Base-by-base conservation (phyloP, 2,888 invertebrate species). In the Apoda limacodes region DNA sequence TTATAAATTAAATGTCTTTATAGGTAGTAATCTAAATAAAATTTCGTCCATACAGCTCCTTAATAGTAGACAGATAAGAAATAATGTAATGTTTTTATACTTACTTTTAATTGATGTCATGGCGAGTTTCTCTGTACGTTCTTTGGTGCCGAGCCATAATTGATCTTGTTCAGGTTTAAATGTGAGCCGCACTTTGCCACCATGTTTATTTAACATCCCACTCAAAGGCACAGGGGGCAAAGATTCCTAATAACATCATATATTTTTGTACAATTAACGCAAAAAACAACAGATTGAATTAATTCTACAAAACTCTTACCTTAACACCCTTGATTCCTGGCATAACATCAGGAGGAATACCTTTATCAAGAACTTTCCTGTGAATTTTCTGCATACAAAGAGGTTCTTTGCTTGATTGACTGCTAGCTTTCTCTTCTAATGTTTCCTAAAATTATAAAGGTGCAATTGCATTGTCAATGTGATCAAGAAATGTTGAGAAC, bases 161-260 rank as follows among this genome's bases (percentile, higher is more conserved):
- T 95, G 92, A 61, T 95, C 95, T 45, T 86, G 84, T 62, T 95
- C 95, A 51, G 95, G 82, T 82, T 95, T 95, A 66, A 95, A 95
- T 25, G 95, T 95, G 37, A 95, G 84, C 48, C 95, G 82, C 30
- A 95, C 92, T 83, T 94, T 95, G 3, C 92, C 92, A 9, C 94
- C 93, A 37, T 88, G 86, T 61, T 93, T 93, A 66, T 94, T 95
- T 57, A 95, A 78, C 95, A 95, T 95, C 25, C 95, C 95, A 42
- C 90, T 87, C 14, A 95, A 63, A 19, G 95, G 94, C 32, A 86
- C 83, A 28, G 87, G 86, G 15, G 95, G 95, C 42, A 95, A 71
- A 14, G 88, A 83, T 60, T 93, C 93, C 89, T 90, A 26, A 29
- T 22, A 3, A n/a, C 19, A 10, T 6, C n/a, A n/a, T n/a, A n/a